Conservation (phyloP, 2,888 invertebrate species). For the Steinernema carpocapsae region DNA sequence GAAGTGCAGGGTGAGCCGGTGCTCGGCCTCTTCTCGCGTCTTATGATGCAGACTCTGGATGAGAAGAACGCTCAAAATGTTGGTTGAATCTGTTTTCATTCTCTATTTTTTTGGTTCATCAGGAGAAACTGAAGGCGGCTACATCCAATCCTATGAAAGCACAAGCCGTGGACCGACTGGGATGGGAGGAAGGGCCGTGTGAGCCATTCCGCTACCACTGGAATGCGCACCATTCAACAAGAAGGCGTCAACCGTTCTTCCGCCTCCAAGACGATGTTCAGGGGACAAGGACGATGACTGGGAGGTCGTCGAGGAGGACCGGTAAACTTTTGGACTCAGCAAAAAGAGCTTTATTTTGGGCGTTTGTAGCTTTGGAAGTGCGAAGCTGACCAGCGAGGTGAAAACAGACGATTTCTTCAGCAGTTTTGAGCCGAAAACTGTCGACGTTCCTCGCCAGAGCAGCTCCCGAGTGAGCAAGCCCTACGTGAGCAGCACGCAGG, state of each 20-base stretch:
- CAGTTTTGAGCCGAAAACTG: neutral
- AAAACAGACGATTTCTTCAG: slow-evolving; percentile 32
- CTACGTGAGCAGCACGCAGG: neutral
- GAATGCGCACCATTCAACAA: slow-evolving; percentile 62
- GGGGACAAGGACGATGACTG: slow-evolving; percentile 63
- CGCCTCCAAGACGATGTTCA: slow-evolving; percentile 35
- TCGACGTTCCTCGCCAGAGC: slow-evolving; percentile 2
- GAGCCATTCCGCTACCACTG: slow-evolving; percentile 61
- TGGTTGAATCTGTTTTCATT: neutral
- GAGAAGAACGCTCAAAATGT: slow-evolving; percentile 49
- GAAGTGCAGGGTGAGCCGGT: slow-evolving; percentile 24
- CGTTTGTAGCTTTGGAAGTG: slow-evolving; percentile 2
- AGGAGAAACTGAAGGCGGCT: slow-evolving; percentile 40
- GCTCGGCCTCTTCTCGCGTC: slow-evolving; percentile 42
- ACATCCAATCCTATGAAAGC: slow-evolving; percentile 79
- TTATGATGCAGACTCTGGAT: slow-evolving; percentile 47
- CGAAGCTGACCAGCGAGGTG: slow-evolving; percentile 26
- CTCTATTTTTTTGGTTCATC: neutral
- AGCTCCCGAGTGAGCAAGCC: slow-evolving; percentile 2
- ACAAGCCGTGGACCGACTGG: slow-evolving; percentile 86
- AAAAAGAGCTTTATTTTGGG: neutral
- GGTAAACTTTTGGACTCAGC: slow-evolving; percentile 30
- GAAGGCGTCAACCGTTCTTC: slow-evolving; percentile 40
- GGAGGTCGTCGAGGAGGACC: slow-evolving; percentile 60
- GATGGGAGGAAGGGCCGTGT: slow-evolving; percentile 78